phyloP scores from a whole-genome alignment of 1,140 invertebrate species.

The Papilio polyxenes region DNA sequence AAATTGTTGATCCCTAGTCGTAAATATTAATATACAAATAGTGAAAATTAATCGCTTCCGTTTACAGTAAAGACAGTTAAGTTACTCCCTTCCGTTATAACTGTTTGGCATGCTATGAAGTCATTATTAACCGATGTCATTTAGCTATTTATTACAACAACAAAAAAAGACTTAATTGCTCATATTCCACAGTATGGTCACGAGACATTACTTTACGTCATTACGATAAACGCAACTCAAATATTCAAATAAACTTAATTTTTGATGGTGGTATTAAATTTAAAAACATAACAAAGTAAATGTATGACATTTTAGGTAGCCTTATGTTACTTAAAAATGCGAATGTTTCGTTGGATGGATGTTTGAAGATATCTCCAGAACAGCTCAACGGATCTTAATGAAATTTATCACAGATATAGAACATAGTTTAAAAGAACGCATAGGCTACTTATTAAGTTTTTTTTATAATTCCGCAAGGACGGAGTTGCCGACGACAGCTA shows the following conservation, averaged over 20 bases:
- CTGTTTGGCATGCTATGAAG: conserved; percentile 56
- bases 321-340: too few relatives aligned
- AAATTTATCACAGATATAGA: too few relatives aligned
- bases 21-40: conserved; percentile 39
- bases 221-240: not conserved
- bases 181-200: not conserved
- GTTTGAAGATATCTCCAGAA: too few relatives aligned
- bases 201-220: not conserved
- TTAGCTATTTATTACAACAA: not conserved
- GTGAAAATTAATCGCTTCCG: conserved; percentile 58
- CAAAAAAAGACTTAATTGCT: not conserved
- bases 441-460: too few relatives aligned
- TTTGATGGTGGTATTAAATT: too few relatives aligned
- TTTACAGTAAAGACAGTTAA: conserved; percentile 53
- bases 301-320: too few relatives aligned
- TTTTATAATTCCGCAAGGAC: too few relatives aligned
- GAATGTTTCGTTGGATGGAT: too few relatives aligned
- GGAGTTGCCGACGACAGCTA: too few relatives aligned
- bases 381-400: too few relatives aligned
- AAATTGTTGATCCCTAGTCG: not conserved
- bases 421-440: too few relatives aligned
- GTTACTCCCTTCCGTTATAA: conserved; percentile 49
- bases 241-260: not conserved
- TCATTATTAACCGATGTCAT: conserved; percentile 48
- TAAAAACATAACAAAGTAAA: too few relatives aligned